These are phyloP conservation scores for Ivindomyrus marchei DNA, from an alignment of 2,113 vertebrate genomes.

Conservation along the genomic window DNA sequence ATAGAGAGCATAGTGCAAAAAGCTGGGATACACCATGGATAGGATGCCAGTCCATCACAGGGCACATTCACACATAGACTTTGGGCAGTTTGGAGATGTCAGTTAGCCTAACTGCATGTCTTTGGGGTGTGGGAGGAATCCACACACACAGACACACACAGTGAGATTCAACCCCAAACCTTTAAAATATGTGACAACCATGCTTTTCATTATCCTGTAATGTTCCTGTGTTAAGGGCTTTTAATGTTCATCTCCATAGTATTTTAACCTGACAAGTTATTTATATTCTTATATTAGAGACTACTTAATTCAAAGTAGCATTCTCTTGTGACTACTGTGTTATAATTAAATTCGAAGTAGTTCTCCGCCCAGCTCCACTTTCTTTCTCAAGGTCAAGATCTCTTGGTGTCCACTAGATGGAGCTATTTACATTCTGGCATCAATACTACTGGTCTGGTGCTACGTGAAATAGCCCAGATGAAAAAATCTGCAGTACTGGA, in stretches of 20 bases:
- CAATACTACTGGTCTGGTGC: neutral
- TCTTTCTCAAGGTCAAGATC: neutral
- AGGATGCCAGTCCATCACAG: neutral
- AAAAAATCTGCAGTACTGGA: neutral
- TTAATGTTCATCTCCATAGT: neutral
- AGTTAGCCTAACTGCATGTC: neutral
- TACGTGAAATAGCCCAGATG: neutral
- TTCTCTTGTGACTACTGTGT: neutral
- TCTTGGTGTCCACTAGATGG: conserved; percentile 3
- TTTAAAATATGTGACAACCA: neutral
- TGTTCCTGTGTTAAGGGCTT: neutral
- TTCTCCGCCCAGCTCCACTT: neutral
- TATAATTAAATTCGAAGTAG: neutral
- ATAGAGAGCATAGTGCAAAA: neutral
- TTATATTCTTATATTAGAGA: neutral
- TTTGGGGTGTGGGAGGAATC: neutral
- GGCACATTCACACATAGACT: neutral
- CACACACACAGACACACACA: neutral
- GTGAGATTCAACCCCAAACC: neutral
- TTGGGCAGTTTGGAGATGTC: neutral
- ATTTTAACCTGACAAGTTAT: neutral
- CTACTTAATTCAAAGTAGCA: neutral
- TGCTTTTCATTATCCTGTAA: neutral
- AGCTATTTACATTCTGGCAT: neutral
- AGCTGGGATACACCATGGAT: neutral